A percentile compares a stretch with the other conserved stretches of the same genome.
These are phyloP conservation scores for Standfussiana lucernea DNA, from an alignment of 2,888 invertebrate genomes.

Conservation along the genomic window DNA sequence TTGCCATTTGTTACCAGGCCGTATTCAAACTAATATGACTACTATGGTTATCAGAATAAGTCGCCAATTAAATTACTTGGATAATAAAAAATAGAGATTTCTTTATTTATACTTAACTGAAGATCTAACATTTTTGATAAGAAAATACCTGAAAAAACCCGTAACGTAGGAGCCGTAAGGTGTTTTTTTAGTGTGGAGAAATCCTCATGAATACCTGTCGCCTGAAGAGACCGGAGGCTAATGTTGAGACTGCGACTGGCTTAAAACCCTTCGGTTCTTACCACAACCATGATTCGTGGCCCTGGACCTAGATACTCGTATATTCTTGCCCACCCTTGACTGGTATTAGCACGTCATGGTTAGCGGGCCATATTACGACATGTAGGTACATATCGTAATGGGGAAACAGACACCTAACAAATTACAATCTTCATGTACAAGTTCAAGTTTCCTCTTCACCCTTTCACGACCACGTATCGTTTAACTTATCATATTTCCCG, in stretches of 20 bases:
- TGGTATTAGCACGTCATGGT: accelerated
- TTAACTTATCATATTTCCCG: slow-evolving; percentile 16
- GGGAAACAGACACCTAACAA: background rate
- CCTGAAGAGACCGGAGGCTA: background rate
- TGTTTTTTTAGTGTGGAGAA: background rate
- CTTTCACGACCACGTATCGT: background rate
- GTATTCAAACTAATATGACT: background rate
- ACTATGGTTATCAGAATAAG: background rate
- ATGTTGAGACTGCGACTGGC: background rate
- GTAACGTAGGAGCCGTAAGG: background rate
- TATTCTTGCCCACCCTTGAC: background rate
- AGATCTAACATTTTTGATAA: background rate
- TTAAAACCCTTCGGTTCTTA: background rate
- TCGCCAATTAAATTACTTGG: background rate
- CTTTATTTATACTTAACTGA: background rate
- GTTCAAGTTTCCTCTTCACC: background rate
- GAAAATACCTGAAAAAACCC: background rate
- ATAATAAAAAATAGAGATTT: no score
- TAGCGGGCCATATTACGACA: background rate
- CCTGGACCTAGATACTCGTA: background rate
- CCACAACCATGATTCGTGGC: background rate
- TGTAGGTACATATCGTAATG: background rate
- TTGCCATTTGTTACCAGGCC: slow-evolving; percentile 6
- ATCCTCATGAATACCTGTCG: background rate
- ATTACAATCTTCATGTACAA: background rate